Base-by-base conservation (phyloP, 1,140 invertebrate species). In the Aphidius gifuensis region DNA sequence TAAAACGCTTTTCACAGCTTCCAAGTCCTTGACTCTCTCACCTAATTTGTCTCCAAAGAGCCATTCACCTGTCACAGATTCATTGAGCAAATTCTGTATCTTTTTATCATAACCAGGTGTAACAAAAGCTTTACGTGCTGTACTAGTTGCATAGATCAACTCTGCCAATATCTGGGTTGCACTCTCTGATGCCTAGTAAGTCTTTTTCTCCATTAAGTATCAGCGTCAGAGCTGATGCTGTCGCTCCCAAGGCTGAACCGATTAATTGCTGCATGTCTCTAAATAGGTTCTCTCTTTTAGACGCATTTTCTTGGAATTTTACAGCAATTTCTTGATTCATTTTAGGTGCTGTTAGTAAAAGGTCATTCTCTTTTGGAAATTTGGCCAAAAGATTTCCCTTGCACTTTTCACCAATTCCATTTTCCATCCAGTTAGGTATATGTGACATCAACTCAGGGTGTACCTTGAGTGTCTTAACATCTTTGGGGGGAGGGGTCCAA, bases 11-110 rank as follows among this genome's bases (percentile, higher is more conserved):
- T 58, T 58, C 45, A 64, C 11, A 5, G 39, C 47, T 39, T 66
- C 62, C 11, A 50, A 40, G 9, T 63, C 51, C 39, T 66, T 62
- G 21, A 66, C 48, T 57, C 60, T 60, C 0, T 62, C 60, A 4
- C 47, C 61, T 9, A 62, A 47, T 5, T 63, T 66, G 23, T 58
- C 39, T 0, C 54, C 65, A 50, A 69, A 65, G 66, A 77, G 61
- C 70, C 70, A 58, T 60, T 58, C 46, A 58, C 72, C 66, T 57
- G 67, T 50, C 38, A 67, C 23, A 42, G 44, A 43, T 71, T 74
- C 65, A 59, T 73, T 45, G n/a, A 70, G 5, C 46, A 69, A 8
- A 69, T 67, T 71, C 51, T 45, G 60, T 57, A 44, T 6, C 43
- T 38, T 44, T 49, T 54, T 49, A 45, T 40, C 61, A 61, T 53